phyloP scores from a whole-genome alignment of 2,797 vertebrate genomes.

The Chelon labrosus region DNA sequence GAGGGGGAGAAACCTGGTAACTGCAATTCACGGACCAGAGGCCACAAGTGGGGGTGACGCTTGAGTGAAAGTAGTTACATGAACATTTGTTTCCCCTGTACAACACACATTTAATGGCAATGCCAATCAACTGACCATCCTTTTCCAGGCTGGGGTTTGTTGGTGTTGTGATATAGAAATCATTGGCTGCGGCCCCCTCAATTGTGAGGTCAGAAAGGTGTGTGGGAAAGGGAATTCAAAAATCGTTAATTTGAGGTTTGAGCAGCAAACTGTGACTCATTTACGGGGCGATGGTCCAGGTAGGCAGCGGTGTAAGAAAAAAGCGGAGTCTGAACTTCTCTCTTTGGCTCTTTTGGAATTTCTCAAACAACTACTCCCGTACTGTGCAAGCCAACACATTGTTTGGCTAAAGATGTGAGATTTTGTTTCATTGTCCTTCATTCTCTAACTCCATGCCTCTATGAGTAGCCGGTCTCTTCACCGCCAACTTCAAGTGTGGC shows the following conservation, averaged over 20 bases:
- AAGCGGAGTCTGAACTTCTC: conserved; percentile 1
- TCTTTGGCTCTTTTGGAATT: neutral
- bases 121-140: conserved; percentile 3
- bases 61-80: conserved; percentile 70
- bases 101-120: too few relatives aligned
- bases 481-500: neutral
- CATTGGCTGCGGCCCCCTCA: neutral
- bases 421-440: conserved; percentile 15
- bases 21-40: conserved; percentile 66
- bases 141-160: neutral
- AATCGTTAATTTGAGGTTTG: neutral
- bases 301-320: neutral
- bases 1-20: conserved; percentile 49
- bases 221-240: neutral
- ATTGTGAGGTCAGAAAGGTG: neutral
- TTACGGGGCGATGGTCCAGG: neutral
- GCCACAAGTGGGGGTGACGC: conserved; percentile 61
- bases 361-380: neutral
- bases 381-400: neutral
- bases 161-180: neutral
- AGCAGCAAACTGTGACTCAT: neutral
- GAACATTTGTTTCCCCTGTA: conserved; percentile 3
- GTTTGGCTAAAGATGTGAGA: neutral
- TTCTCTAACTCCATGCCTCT: neutral
- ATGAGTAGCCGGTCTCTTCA: conserved; percentile 12